Evolutionary conservation across 2,888 invertebrate genomes (phyloP).

Genomic region (Platycheirus albimanus): DNA sequence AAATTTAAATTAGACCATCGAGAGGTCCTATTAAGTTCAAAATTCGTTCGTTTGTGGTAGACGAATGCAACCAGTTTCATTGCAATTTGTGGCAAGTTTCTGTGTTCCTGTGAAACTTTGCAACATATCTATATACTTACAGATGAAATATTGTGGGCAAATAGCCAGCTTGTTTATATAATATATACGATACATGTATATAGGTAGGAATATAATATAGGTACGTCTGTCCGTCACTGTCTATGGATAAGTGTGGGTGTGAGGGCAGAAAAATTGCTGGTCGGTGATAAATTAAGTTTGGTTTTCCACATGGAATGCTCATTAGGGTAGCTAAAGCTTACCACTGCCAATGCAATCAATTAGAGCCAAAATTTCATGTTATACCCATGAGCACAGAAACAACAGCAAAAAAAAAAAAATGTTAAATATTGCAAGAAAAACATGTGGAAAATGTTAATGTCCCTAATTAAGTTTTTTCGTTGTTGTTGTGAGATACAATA

Average conservation of each 20-base stretch:
- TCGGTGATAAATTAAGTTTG: constrained; percentile 45
- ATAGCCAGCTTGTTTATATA: constrained; percentile 7
- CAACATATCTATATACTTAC: background rate
- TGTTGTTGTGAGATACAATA: background rate
- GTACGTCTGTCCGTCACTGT: no score
- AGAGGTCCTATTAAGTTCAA: constrained; percentile 41
- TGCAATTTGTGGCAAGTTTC: constrained; percentile 50
- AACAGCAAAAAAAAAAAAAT: background rate
- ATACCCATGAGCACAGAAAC: constrained; percentile 16
- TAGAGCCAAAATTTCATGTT: constrained; percentile 32
- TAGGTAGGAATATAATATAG: background rate
- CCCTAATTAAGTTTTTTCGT: constrained; percentile 26
- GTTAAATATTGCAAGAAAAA: constrained; percentile 12
- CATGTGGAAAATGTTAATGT: constrained; percentile 26
- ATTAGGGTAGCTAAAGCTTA: constrained; percentile 30
- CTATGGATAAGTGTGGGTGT: background rate
- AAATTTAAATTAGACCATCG: constrained; percentile 33
- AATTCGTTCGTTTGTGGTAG: constrained; percentile 30
- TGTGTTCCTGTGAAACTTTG: constrained; percentile 8
- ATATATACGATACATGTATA: no score
- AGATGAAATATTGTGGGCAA: constrained; percentile 50
- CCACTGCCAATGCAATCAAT: constrained; percentile 51
- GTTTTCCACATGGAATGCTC: constrained; percentile 56
- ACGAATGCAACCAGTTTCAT: constrained; percentile 53
- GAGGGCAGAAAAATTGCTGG: constrained; percentile 32